Percentiles rank a stretch among this genome's conserved stretches.
Evolutionary conservation across 2,888 invertebrate genomes (phyloP).

Genomic region (Trissolcus brochymenae): DNA sequence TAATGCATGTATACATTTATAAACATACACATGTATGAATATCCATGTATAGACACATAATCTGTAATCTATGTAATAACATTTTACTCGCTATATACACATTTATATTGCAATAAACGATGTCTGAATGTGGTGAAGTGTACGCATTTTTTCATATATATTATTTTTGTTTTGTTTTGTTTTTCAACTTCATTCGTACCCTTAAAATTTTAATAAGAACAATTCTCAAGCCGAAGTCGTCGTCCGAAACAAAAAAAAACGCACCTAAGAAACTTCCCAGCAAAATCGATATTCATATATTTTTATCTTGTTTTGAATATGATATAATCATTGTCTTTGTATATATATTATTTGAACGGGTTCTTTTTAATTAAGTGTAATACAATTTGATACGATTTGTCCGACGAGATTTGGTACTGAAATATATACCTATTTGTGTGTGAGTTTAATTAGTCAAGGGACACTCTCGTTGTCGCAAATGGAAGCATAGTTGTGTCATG

Average conservation of each 20-base stretch:
- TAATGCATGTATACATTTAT: slow-evolving; percentile 46
- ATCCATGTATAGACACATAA: slow-evolving; percentile 31
- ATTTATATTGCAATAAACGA: slow-evolving; percentile 75
- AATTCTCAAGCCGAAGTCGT: slow-evolving; percentile 54
- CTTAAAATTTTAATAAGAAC: slow-evolving; percentile 32
- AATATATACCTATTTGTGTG: not conserved
- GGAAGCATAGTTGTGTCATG: slow-evolving; percentile 65
- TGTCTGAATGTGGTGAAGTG: slow-evolving; percentile 62
- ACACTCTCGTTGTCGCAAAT: slow-evolving; percentile 60
- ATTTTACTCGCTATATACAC: slow-evolving; percentile 73
- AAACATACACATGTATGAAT: slow-evolving; percentile 12
- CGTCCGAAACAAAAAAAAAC: slow-evolving; percentile 16
- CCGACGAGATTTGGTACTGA: slow-evolving; percentile 6
- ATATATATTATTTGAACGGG: not conserved
- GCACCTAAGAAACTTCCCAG: slow-evolving; percentile 10
- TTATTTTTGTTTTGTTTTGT: not conserved
- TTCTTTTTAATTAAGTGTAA: not conserved
- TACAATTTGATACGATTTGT: slow-evolving; percentile 7
- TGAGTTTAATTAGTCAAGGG: slow-evolving; percentile 57
- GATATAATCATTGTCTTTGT: not conserved
- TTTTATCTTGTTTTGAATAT: not conserved
- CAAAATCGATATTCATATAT: not conserved
- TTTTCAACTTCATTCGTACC: slow-evolving; percentile 20
- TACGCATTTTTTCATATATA: slow-evolving; percentile 26
- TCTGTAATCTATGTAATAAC: slow-evolving; percentile 66